phyloP scores from a whole-genome alignment of 2,113 vertebrate species.

The Pelecanoides urinatrix region DNA sequence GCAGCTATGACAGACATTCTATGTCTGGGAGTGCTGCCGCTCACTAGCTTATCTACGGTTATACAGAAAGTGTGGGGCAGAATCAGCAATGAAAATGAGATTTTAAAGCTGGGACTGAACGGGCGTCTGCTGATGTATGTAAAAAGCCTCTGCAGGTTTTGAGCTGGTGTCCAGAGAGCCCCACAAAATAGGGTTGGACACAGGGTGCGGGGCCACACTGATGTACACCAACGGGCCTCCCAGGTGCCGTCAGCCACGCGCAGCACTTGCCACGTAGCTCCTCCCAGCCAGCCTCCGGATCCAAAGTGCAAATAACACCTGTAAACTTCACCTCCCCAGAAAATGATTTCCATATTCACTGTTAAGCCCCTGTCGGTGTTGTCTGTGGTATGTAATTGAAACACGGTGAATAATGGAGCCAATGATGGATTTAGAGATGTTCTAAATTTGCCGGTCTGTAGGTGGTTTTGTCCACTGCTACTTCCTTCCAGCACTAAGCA shows the following conservation, averaged over 20 bases:
- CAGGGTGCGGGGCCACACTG: fast-evolving
- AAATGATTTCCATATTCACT: not conserved
- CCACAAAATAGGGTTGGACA: not conserved
- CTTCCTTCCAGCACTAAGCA: constrained; percentile 13
- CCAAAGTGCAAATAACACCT: not conserved
- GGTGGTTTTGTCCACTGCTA: constrained; percentile 38
- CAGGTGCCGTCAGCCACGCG: fast-evolving
- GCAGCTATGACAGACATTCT: not conserved
- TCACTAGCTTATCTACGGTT: not conserved
- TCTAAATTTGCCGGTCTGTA: constrained; percentile 1
- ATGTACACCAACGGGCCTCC: not conserved
- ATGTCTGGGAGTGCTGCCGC: not conserved
- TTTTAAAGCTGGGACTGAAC: not conserved
- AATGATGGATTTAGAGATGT: not conserved
- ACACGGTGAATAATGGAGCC: not conserved
- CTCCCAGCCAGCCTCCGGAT: not conserved
- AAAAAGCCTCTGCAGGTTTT: not conserved
- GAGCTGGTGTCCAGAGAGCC: not conserved
- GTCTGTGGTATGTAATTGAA: not conserved
- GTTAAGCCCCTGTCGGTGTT: not conserved
- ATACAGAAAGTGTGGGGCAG: not conserved
- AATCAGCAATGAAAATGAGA: not conserved
- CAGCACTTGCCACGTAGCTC: not conserved
- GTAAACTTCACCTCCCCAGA: not conserved
- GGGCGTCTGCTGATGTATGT: not conserved